Base-by-base conservation (phyloP, 2,797 vertebrate species). In the Pangasius macronema region DNA sequence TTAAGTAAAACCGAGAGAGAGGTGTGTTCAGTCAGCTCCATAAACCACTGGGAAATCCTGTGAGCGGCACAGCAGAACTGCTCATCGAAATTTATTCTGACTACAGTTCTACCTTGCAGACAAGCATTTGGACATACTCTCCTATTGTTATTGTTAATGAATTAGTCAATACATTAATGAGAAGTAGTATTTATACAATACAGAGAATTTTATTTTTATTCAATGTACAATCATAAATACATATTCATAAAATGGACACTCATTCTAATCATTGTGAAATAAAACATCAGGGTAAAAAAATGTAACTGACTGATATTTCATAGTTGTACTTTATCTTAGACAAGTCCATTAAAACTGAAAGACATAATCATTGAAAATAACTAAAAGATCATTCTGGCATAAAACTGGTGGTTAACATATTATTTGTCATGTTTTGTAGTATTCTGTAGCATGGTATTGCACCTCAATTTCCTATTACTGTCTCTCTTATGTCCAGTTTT, bases 181-280 rank as follows among this genome's bases (percentile, higher is more conserved):
- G 4, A n/a, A 53, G 51, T 27, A 22, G 2, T 83, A 55, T 30
- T 84, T 75, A 8, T 70, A 51, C 18, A 75, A 51, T 57, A 84
- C 5, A 88, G 57, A 84, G 24, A 46, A 67, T 70, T 89, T 88
- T 87, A 87, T 87, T 88, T 88, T 0, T 59, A 84, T 67, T 83
- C 18, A 89, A 86, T 79, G 33, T 79, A 85, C 73, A 88, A 22
- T 55, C 87, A 91, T 91, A 88, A 89, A 89, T 90, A 89, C 75
- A 82, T 83, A 36, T 63, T 55, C 49, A 59, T 72, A 75, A 36
- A 79, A 87, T 11, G 65, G 75, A 22, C n/a, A 55, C 24, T 42
- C 36, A 63, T 82, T 14, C 39, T 63, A 82, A 63, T 22, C 77
- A 86, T 70, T 63, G 49, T 61, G 42, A 85, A 77, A 82, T 86